Percentiles rank a stretch among this genome's conserved stretches.
These are phyloP conservation scores for Ctenodactylus gundi DNA, from an alignment of 2,113 vertebrate species.

Conservation along the genomic window DNA sequence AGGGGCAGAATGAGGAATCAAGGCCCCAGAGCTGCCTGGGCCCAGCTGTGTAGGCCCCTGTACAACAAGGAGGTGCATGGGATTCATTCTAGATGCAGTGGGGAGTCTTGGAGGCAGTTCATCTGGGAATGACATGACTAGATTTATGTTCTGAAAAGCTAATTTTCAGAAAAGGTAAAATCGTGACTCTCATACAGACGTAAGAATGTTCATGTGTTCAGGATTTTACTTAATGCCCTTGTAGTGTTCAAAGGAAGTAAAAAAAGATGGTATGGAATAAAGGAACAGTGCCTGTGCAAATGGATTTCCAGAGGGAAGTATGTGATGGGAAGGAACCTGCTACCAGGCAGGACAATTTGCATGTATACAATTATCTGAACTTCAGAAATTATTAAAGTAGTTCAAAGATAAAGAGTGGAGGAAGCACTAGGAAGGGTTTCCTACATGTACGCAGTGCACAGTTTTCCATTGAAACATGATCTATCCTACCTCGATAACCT, in stretches of 20 bases:
- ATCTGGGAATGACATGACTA: not conserved
- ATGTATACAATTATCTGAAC: not conserved
- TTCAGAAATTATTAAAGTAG: slow-evolving; percentile 14
- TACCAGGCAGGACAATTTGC: not conserved
- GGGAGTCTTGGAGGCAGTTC: not conserved
- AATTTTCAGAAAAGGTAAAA: slow-evolving; percentile 54
- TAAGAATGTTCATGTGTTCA: not conserved
- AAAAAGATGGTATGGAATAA: not conserved
- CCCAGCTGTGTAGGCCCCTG: not conserved
- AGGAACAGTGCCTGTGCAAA: not conserved
- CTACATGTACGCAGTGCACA: not conserved
- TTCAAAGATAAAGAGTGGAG: not conserved
- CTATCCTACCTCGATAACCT: too few species aligned
- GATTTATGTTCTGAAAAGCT: slow-evolving; percentile 47
- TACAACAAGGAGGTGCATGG: not conserved
- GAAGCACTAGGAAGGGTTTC: not conserved
- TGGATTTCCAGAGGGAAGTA: not conserved
- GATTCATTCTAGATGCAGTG: not conserved
- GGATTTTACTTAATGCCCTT: not conserved
- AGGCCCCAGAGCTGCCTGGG: fast-evolving
- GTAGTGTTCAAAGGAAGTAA: not conserved
- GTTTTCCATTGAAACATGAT: not conserved
- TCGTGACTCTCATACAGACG: not conserved
- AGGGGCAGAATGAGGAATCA: not conserved
- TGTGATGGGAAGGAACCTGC: not conserved